Conservation (phyloP, 2,797 vertebrate species). For the Caiman crocodilus region DNA sequence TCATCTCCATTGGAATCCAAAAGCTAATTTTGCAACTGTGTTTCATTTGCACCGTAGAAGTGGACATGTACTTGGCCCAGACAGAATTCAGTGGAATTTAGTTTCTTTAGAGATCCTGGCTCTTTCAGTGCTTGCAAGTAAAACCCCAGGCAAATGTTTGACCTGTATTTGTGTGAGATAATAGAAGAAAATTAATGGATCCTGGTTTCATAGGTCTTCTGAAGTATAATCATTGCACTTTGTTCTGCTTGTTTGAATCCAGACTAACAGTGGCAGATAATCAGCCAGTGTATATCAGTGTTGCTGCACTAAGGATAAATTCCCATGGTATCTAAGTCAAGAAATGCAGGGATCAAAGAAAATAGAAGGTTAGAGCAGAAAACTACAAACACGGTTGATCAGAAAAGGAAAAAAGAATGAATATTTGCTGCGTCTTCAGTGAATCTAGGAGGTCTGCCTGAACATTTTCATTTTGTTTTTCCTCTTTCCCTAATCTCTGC, state of each 20-base stretch:
- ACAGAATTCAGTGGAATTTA: constrained; percentile 21
- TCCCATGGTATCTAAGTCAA: fast-evolving
- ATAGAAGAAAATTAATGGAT: background rate
- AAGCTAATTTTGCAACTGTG: constrained; percentile 15
- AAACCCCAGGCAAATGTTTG: background rate
- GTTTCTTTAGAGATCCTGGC: background rate
- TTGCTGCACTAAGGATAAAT: background rate
- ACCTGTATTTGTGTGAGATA: background rate
- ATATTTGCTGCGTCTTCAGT: background rate
- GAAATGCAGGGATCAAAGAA: background rate
- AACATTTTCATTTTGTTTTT: background rate
- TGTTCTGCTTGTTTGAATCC: background rate
- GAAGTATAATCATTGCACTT: background rate
- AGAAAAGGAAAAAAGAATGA: background rate
- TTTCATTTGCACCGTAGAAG: constrained; percentile 50
- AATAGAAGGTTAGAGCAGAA: background rate
- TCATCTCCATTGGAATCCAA: background rate
- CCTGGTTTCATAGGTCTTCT: background rate
- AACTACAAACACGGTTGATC: background rate
- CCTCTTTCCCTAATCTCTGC: background rate
- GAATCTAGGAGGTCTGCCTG: background rate
- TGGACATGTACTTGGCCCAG: constrained; percentile 4
- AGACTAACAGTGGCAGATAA: background rate
- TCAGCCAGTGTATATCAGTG: fast-evolving
- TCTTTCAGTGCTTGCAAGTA: background rate